Conservation (phyloP, 2,888 invertebrate genomes). For the Frankliniella intonsa region DNA sequence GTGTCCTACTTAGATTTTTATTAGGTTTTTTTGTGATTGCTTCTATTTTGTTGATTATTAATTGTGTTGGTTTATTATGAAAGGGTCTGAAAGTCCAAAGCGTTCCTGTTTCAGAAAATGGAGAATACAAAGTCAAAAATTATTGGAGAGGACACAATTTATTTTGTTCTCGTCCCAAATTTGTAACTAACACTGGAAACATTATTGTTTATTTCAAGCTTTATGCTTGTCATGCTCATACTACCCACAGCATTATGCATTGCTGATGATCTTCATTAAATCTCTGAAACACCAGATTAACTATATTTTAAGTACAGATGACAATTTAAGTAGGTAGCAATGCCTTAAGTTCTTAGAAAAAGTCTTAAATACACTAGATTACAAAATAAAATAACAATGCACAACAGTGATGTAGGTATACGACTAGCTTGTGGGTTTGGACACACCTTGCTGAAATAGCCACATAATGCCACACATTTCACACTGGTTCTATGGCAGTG, state of each 20-base stretch:
- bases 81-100: neutral
- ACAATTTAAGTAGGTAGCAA: conserved; percentile 9
- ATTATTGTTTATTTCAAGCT: conserved; percentile 27
- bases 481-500: conserved; percentile 7
- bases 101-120: too few relatives aligned
- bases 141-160: conserved; percentile 13
- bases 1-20: neutral
- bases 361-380: conserved; percentile 23
- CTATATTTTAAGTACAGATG: conserved; percentile 7
- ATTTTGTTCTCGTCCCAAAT: conserved; percentile 22
- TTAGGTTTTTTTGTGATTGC: neutral
- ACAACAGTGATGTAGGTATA: conserved; percentile 23
- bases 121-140: neutral
- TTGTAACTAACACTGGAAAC: conserved; percentile 23
- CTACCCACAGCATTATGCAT: conserved; percentile 24
- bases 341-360: conserved; percentile 20
- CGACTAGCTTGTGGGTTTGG: conserved; percentile 26
- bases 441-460: conserved; percentile 19
- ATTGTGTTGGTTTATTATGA: too few relatives aligned
- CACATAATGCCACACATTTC: neutral
- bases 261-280: neutral
- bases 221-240: conserved; percentile 15
- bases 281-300: neutral
- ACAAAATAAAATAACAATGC: conserved; percentile 25
- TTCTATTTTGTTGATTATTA: neutral